Conservation (phyloP, 2,113 vertebrate genomes). For the Cygnus buccinator region DNA sequence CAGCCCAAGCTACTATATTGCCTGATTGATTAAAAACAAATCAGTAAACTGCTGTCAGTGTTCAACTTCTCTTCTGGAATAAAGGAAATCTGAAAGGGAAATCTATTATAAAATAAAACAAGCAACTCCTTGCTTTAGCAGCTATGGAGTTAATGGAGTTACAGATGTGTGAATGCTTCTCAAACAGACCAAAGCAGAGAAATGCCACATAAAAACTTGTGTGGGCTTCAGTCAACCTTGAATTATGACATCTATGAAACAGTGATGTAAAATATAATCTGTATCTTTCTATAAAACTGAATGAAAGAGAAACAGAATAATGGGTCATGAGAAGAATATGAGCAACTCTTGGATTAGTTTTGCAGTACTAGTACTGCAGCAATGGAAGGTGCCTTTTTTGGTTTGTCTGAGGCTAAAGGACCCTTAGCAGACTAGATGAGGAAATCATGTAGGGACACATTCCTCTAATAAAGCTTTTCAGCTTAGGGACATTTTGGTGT, state of each 20-base stretch:
- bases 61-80: not conserved
- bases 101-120: not conserved
- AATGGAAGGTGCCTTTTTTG: not conserved
- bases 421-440: not conserved
- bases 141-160: not conserved
- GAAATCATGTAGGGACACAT: accelerated
- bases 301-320: not conserved
- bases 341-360: not conserved
- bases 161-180: not conserved
- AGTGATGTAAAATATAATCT: not conserved
- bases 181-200: not conserved
- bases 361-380: not conserved
- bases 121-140: not conserved
- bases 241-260: not conserved
- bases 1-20: not conserved
- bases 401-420: not conserved
- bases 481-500: not conserved
- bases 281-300: not conserved
- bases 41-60: not conserved
- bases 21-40: not conserved
- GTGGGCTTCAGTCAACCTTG: not conserved
- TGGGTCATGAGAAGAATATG: not conserved
- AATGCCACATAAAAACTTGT: not conserved
- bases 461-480: not conserved
- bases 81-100: not conserved